phyloP scores from a whole-genome alignment of 53 echinoderm and acorn worm genomes.

The Zoroaster sp. region DNA sequence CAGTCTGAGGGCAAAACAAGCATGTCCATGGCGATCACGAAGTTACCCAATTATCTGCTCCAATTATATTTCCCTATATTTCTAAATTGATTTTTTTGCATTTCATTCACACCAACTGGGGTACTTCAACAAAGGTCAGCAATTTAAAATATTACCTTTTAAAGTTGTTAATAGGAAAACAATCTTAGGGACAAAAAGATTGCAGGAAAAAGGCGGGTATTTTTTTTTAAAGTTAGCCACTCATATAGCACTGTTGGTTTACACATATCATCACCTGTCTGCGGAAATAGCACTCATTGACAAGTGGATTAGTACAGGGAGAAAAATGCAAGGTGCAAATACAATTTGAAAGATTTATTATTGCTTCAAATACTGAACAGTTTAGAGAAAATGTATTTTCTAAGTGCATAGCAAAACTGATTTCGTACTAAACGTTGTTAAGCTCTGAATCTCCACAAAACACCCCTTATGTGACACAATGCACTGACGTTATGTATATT shows the following conservation, averaged over 20 bases:
- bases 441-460: not conserved
- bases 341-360: not conserved
- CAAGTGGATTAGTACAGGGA: conserved; percentile 1
- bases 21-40: not conserved
- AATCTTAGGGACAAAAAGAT: not conserved
- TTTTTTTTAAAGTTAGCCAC: not conserved
- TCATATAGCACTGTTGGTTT: not conserved
- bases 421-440: not conserved
- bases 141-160: not conserved
- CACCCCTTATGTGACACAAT: no score
- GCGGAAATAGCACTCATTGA: conserved; percentile 5
- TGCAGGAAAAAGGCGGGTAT: not conserved
- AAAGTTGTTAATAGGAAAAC: not conserved
- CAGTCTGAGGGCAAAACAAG: conserved; percentile 62
- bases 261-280: conserved; percentile 34
- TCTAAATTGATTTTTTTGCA: not conserved
- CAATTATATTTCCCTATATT: not conserved
- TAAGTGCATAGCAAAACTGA: not conserved
- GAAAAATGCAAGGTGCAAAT: not conserved
- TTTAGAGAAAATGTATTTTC: not conserved
- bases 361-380: not conserved
- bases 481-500: no score
- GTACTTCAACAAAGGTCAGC: not conserved
- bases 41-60: not conserved
- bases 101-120: not conserved